phyloP scores from a whole-genome alignment of 2,113 vertebrate genomes.

The Oncorhynchus tshawytscha region DNA sequence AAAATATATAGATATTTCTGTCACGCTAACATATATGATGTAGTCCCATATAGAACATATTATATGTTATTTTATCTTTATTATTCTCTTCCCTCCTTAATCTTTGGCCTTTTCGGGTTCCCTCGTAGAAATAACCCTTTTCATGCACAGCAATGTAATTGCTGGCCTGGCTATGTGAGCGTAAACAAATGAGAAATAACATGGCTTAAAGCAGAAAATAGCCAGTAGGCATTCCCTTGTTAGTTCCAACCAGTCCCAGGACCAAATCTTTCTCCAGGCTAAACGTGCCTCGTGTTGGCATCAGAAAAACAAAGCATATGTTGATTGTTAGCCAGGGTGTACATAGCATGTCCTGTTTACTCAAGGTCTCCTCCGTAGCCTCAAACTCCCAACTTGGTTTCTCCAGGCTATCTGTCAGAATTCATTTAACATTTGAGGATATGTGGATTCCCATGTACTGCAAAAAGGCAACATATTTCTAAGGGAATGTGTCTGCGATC shows the following conservation, averaged over 20 bases:
- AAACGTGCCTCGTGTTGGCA: slow-evolving; percentile 81
- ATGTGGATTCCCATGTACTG: slow-evolving; percentile 87
- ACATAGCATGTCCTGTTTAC: slow-evolving; percentile 96
- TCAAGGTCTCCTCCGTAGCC: slow-evolving; percentile 91
- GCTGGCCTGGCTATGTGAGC: slow-evolving; percentile 50
- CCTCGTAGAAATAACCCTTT: slow-evolving; percentile 21
- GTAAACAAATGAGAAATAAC: slow-evolving; percentile 65
- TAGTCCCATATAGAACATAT: background rate
- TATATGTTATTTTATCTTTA: background rate
- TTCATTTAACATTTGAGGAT: slow-evolving; percentile 91
- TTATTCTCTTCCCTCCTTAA: background rate
- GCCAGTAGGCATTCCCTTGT: slow-evolving; percentile 58
- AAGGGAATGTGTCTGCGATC: slow-evolving; percentile 80
- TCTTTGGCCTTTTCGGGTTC: background rate
- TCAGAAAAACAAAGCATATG: slow-evolving; percentile 94
- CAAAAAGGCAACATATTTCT: slow-evolving; percentile 86
- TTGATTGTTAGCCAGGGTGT: slow-evolving; percentile 96
- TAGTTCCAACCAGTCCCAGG: slow-evolving; percentile 73
- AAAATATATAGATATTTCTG: background rate
- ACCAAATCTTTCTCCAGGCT: slow-evolving; percentile 81
- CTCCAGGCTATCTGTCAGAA: slow-evolving; percentile 99
- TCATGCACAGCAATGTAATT: slow-evolving; percentile 48
- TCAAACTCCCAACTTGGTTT: slow-evolving; percentile 94
- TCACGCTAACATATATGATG: background rate
- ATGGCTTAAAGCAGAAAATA: slow-evolving; percentile 62